phyloP scores from a whole-genome alignment of 2,113 vertebrate species.

The Marmota flaviventris region DNA sequence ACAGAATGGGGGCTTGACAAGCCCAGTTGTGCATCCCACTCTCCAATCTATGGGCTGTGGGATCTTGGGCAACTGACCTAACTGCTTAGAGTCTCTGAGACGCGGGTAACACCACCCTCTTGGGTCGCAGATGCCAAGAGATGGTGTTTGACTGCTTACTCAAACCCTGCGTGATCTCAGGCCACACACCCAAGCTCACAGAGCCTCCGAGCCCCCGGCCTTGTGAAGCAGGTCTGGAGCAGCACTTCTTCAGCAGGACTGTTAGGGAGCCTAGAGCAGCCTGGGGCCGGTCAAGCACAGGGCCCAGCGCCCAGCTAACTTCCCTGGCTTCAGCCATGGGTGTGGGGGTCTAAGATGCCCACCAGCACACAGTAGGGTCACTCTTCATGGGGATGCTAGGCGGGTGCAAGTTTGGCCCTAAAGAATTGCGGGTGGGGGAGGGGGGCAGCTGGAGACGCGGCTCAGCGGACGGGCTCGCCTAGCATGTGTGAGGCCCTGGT shows the following conservation, averaged over 20 bases:
- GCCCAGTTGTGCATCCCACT: neutral
- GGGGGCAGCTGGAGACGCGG: too few species aligned
- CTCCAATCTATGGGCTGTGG: neutral
- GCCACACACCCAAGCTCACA: neutral
- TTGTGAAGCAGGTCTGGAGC: neutral
- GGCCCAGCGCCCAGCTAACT: neutral
- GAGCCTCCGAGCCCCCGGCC: neutral
- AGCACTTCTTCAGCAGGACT: neutral
- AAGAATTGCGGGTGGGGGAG: neutral
- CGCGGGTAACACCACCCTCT: neutral
- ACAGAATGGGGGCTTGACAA: neutral
- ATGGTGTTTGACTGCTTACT: neutral
- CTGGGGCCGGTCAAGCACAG: neutral
- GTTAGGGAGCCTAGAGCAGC: neutral
- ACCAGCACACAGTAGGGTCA: rapidly evolving
- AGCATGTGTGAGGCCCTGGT: too few species aligned
- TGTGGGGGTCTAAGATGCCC: neutral
- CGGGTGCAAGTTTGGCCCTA: neutral
- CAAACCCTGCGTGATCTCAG: neutral
- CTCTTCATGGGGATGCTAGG: neutral
- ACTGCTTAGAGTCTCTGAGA: neutral
- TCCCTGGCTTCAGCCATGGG: neutral
- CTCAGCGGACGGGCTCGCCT: too few species aligned
- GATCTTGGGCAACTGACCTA: neutral
- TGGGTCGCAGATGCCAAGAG: neutral